Percentiles rank a stretch among this genome's conserved stretches.
These are phyloP conservation scores for Trichechus manatus DNA, from an alignment of 2,113 vertebrate genomes.

Conservation along the genomic window DNA sequence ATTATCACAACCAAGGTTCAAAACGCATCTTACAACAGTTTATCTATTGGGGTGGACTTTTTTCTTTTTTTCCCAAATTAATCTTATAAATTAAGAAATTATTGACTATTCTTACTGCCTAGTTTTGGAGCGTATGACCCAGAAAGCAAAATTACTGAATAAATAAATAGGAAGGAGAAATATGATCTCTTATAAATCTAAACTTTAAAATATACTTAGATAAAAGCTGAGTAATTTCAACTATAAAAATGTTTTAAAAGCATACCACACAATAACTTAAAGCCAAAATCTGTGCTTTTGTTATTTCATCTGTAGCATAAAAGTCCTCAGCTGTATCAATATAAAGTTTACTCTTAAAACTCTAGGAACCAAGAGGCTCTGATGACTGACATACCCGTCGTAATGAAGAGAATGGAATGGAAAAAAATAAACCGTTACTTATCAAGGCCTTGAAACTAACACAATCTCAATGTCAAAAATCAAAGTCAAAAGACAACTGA, in stretches of 20 bases:
- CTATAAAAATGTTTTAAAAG: background rate
- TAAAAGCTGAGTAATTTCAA: background rate
- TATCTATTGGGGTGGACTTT: background rate
- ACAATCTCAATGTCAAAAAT: background rate
- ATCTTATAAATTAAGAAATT: conserved; percentile 5
- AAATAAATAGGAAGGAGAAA: conserved; percentile 13
- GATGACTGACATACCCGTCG: background rate
- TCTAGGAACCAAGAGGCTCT: background rate
- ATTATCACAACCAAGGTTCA: background rate
- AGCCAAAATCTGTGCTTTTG: background rate
- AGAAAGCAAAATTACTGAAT: conserved; percentile 30
- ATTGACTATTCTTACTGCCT: background rate
- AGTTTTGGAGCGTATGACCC: background rate
- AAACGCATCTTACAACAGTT: background rate
- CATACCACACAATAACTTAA: background rate
- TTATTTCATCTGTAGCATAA: background rate
- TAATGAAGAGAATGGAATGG: background rate
- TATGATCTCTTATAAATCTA: too few species aligned
- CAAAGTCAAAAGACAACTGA: background rate
- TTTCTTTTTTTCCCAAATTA: background rate
- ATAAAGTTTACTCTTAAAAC: background rate
- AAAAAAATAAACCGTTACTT: background rate
- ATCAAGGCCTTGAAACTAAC: background rate
- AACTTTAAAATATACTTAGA: background rate
- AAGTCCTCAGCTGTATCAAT: background rate